Evolutionary conservation across 1,140 invertebrate genomes (phyloP).

Genomic region (Pogonomyrmex californicus): DNA sequence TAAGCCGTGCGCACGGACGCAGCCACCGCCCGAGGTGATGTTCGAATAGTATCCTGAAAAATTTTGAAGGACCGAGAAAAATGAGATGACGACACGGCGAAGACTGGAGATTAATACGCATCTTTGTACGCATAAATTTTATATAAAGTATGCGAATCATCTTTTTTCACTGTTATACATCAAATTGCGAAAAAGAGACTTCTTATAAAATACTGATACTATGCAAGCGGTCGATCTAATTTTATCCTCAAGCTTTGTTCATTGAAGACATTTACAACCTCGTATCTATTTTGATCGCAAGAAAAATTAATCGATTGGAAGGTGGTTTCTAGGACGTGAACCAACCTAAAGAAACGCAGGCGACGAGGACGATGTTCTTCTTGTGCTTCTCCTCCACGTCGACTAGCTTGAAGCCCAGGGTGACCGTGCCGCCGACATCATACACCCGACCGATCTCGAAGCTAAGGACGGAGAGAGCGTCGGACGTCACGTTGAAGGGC

Average conservation of each 20-base stretch:
- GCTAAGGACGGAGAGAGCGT: constrained; percentile 88
- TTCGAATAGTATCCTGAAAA: constrained; percentile 78
- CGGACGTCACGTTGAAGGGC: constrained; percentile 89
- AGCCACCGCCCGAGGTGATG: constrained; percentile 76
- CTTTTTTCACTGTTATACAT: background rate
- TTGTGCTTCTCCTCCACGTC: constrained; percentile 87
- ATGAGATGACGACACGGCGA: background rate
- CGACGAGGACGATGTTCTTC: constrained; percentile 79
- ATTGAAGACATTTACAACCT: background rate
- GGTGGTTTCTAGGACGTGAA: background rate
- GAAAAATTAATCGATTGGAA: background rate
- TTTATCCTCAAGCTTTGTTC: background rate
- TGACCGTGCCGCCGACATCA: constrained; percentile 91
- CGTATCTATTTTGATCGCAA: background rate
- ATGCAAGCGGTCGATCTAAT: background rate
- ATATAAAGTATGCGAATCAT: background rate
- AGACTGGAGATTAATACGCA: background rate
- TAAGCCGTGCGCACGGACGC: constrained; percentile 62
- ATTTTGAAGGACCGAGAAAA: background rate
- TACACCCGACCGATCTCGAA: constrained; percentile 90
- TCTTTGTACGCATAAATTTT: background rate
- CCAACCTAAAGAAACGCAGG: constrained; percentile 82
- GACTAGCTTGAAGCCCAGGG: constrained; percentile 89
- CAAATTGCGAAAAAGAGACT: background rate
- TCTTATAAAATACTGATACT: background rate